Base-by-base conservation (phyloP, 2,888 invertebrate genomes). In the Drosophila paranaensis region DNA sequence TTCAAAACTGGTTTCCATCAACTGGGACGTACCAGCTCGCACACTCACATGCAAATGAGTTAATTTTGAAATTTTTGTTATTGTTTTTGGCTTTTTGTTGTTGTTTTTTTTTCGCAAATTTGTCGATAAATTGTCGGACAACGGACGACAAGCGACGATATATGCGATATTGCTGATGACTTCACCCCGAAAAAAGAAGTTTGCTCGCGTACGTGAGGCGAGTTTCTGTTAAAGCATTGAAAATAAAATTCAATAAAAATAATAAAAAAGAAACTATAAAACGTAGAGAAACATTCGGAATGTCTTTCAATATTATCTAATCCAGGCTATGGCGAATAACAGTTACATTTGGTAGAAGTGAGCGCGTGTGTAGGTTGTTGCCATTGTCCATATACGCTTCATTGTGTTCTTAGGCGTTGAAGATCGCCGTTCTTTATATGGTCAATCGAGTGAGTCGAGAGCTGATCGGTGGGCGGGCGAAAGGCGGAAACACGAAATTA, bases 11-110 rank as follows among this genome's bases (percentile, higher is more conserved):
- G 84, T 84, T 84, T 73, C 50, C 54, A 77, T 56, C 82, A 72
- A 83, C 67, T 81, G 71, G 71, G 62, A 81, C 79, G 74, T 68
- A 70, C 30, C 16, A 30, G 30, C 58, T 58, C 48, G 58, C 58
- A 39, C 73, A 60, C 77, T 79, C 74, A 68, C 77, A 85, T 88
- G 84, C 81, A 85, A 85, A 85, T 85, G 79, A 85, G 83, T 75
- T 79, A 64, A 84, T 84, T 84, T 84, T 85, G 77, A 87, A 87
- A 84, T 68, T 72, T 71, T 77, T 60, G 57, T 60, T 60, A 60
- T 57, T 45, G 37, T 63, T 69, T 65, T 62, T 66, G 55, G 46
- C 13, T 2, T 33, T 8, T 33, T 33, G 30, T 8, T 8, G 30
- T 33, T 33, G 6, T 33, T 27, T 45, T 71, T 58, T 73, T 77